Base-by-base conservation (phyloP, 2,113 vertebrate species). In the Pimephales promelas region DNA sequence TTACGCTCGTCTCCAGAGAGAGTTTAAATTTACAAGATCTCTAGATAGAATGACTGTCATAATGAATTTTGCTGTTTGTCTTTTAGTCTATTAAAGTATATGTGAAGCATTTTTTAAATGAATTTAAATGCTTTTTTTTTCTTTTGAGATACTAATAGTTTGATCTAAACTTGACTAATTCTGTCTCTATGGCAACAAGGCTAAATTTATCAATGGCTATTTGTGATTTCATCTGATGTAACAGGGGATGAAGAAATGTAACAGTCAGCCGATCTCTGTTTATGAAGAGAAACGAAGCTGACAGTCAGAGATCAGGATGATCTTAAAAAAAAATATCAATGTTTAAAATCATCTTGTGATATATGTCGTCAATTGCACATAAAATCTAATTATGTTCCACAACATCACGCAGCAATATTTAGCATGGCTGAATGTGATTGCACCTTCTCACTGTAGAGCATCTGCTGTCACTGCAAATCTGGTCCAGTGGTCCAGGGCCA, bases 391-490 rank as follows among this genome's bases (percentile, higher is more conserved):
- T 36, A 18, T 22, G 64, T 36, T 13, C 22, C 36, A n/a, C 68
- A 71, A 20, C 20, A 71, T 43, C 36, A 43, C 22, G 1, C n/a
- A 66, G 31, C 62, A 28, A 61, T 61, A 28, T 74, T 74, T 28
- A 31, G 5, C 45, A 74, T 52, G 45, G 40, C 36, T 45, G 68
- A 72, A 72, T 72, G 22, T 74, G 24, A 73, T 52, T 2, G 14
- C 45, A 62, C 24, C 71, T 75, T 71, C 87, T 84, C 87, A 84
- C 56, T 22, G 26, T 28, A 54, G 28, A 74, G 74, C 84, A 73
- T 88, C 84, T 76, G 62, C 71, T 40, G 5, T 78, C 72, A 66
- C 71, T 26, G 10, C 54, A 24, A 62, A 62, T 85, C 59, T 71
- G 75, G 75, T 81, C 26, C 59, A 68, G 40, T n/a, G 18, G 43